Evolutionary conservation across 23 tunicate species (phyloP).

Genomic region (Halocynthia aurantium): DNA sequence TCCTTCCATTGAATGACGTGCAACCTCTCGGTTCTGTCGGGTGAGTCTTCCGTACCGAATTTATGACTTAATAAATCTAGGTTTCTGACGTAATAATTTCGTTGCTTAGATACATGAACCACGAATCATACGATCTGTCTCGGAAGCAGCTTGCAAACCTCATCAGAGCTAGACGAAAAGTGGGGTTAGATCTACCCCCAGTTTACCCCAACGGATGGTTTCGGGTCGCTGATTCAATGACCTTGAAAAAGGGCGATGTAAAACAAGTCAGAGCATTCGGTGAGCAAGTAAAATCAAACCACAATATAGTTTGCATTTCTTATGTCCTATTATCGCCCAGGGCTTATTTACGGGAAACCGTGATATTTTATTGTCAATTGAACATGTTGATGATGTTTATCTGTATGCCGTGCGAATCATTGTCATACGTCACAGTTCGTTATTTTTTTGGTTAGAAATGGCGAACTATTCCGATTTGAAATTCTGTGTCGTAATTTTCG

Average conservation of each 20-base stretch:
- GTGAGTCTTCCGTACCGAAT: slow-evolving; percentile 11
- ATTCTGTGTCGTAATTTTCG: too few species aligned
- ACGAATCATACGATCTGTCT: slow-evolving; percentile 13
- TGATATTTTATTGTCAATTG: too few species aligned
- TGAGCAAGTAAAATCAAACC: slow-evolving; percentile 6
- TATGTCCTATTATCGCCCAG: too few species aligned
- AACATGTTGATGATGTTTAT: too few species aligned
- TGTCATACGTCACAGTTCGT: too few species aligned
- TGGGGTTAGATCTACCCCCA: slow-evolving; percentile 82
- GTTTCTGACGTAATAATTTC: background rate
- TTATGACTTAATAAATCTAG: background rate
- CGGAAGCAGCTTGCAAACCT: slow-evolving; percentile 61
- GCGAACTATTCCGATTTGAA: too few species aligned
- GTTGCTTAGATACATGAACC: slow-evolving; percentile 10
- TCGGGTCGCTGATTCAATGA: slow-evolving; percentile 51
- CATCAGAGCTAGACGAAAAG: slow-evolving; percentile 61
- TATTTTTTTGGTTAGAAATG: too few species aligned
- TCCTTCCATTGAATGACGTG: slow-evolving; percentile 35
- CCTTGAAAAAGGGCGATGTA: slow-evolving; percentile 55
- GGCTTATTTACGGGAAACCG: too few species aligned
- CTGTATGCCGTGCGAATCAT: too few species aligned
- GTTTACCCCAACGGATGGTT: slow-evolving; percentile 98
- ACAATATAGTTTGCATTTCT: too few species aligned
- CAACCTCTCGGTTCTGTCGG: slow-evolving; percentile 63
- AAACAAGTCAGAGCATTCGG: slow-evolving; percentile 78